A percentile compares a stretch with the other conserved stretches of the same genome.
phyloP scores from a whole-genome alignment of 2,113 vertebrate genomes.

The Excalfactoria chinensis region DNA sequence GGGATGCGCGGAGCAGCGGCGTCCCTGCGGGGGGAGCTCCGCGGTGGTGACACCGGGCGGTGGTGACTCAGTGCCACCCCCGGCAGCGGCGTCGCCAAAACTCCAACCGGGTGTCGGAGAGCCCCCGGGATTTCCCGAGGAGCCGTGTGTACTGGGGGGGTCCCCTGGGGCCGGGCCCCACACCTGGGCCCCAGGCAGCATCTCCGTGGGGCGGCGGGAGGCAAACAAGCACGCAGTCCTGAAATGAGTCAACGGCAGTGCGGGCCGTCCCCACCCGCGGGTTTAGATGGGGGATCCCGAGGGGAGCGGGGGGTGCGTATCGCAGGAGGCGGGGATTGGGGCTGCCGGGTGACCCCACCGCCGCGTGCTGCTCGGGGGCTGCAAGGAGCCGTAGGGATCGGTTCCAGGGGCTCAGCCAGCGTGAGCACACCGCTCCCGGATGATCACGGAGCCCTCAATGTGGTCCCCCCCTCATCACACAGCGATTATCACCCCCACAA shows the following conservation, averaged over 20 bases:
- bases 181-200: background rate
- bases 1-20: background rate
- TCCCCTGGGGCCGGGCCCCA: background rate
- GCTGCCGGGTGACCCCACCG: background rate
- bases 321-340: background rate
- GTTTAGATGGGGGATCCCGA: background rate
- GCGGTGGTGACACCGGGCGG: background rate
- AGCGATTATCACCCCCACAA: rapidly evolving
- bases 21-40: rapidly evolving
- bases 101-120: background rate
- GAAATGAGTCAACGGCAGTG: background rate
- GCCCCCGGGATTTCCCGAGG: constrained; percentile 36
- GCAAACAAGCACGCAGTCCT: background rate
- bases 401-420: background rate
- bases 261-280: background rate
- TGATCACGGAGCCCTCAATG: background rate
- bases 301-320: rapidly evolving
- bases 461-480: rapidly evolving
- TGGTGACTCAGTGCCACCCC: background rate
- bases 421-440: background rate
- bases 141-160: background rate
- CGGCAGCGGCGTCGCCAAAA: background rate
- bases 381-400: background rate
- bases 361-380: background rate
- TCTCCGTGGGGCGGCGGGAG: background rate